Base-by-base conservation (phyloP, 2,888 invertebrate genomes). In the Oxyteleia sp. region DNA sequence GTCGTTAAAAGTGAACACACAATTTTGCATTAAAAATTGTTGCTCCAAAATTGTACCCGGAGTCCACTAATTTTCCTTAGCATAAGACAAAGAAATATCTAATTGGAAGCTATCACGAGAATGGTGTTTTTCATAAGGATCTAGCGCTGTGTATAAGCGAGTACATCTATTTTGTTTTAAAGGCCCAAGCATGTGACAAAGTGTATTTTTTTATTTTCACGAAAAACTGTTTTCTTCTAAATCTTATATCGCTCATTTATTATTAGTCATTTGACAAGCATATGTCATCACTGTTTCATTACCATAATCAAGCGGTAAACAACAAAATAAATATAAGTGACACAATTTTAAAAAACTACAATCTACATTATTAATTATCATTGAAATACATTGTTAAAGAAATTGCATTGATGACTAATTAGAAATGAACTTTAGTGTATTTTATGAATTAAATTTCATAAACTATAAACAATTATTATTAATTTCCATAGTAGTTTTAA, bases 221-320 rank as follows among this genome's bases (percentile, higher is more conserved):
- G 66, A 29, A 53, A 53, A 29, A 53, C 8, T 51, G 43, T 61
- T 2, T 35, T 7, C n/a, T 3, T 64, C 26, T 68, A 69, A 57
- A 72, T 74, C 32, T 38, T 76, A 49, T 71, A 61, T 23, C 53
- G 55, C 71, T 68, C 55, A 38, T 41, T 38, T 61, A 51, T 29
- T 26, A 23, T 29, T 53, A 63, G 63, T 45, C 47, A 23, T 32
- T 47, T 55, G 10, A 35, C 16, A 55, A 32, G 32, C 32, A 5
- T 32, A 23, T 23, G 5, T 5, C 23, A 23, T 23, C 23, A 23
- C 23, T 4, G 5, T 23, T 23, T 5, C 2, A 5, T 23, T 5
- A 23, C n/a, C 2, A 23, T 5, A 23, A 23, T 23, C 2, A 23
- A 5, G 23, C 2, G 5, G 23, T 5, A 23, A 23, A 23, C 23